These are phyloP conservation scores for Allophyes oxyacanthae DNA, from an alignment of 2,888 invertebrate genomes.

Conservation along the genomic window DNA sequence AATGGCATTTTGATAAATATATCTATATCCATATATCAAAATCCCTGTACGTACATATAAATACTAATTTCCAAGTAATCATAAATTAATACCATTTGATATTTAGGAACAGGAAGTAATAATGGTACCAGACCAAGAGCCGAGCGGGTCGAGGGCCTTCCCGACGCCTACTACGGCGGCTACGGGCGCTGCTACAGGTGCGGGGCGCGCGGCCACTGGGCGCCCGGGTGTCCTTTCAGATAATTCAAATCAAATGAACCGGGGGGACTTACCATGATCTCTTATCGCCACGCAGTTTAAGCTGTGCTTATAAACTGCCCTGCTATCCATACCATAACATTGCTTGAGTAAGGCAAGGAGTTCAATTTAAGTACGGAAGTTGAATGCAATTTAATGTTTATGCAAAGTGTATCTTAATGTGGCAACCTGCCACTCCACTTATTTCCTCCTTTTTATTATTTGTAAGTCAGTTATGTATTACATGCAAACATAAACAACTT, in stretches of 20 bases:
- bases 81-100: background rate
- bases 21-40: too few species aligned
- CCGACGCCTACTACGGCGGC: conserved; percentile 88
- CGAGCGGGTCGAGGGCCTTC: conserved; percentile 67
- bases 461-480: background rate
- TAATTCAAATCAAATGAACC: conserved; percentile 28
- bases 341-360: background rate
- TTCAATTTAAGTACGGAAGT: background rate
- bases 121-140: conserved; percentile 40
- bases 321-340: conserved; percentile 1
- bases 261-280: background rate
- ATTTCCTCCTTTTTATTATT: conserved; percentile 7
- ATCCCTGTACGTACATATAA: too few species aligned
- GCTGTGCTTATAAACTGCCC: background rate
- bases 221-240: conserved; percentile 78
- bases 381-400: background rate
- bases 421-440: conserved; percentile 4
- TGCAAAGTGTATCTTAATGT: background rate
- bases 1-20: too few species aligned
- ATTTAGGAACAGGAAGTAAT: conserved; percentile 45
- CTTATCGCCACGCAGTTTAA: background rate
- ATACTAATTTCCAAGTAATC: background rate
- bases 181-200: conserved; percentile 90
- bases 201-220: conserved; percentile 87
- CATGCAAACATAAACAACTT: conserved; percentile 7